phyloP scores from a whole-genome alignment of 2,888 invertebrate species.

The Prenolepis imparis region DNA sequence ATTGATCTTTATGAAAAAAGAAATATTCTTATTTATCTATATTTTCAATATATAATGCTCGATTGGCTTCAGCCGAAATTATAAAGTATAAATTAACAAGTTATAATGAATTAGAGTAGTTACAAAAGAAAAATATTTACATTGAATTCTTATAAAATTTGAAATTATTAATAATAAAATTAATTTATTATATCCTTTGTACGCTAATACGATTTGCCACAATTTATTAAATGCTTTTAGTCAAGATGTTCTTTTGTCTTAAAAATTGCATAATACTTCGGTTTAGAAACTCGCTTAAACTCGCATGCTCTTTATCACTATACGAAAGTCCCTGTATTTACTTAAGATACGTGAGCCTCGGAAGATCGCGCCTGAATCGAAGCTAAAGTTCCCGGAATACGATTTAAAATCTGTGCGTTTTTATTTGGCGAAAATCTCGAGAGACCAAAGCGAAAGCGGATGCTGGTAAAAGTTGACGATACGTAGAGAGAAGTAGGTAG shows the following conservation, averaged over 20 bases:
- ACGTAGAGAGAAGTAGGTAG: constrained; percentile 5
- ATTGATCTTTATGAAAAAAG: constrained; percentile 1
- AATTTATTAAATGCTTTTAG: background rate
- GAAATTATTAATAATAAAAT: background rate
- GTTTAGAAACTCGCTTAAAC: constrained; percentile 1
- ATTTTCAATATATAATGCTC: background rate
- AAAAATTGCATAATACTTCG: background rate
- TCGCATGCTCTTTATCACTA: background rate
- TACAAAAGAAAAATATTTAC: background rate
- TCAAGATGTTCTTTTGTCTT: background rate
- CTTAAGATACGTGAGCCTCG: constrained; percentile 12
- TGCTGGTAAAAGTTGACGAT: constrained; percentile 44
- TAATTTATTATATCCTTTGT: background rate
- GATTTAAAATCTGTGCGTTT: constrained; percentile 55
- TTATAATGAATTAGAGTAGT: background rate
- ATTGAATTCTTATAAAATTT: background rate
- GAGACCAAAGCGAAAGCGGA: constrained; percentile 24
- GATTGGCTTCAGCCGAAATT: background rate
- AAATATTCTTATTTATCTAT: background rate
- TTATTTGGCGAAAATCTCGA: constrained; percentile 60
- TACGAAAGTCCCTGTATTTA: background rate
- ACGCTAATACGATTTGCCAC: background rate
- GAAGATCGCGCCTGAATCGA: constrained; percentile 16
- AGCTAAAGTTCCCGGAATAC: constrained; percentile 8
- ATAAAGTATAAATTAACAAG: background rate